Conservation (phyloP, 2,113 vertebrate species). For the Pterophyllum scalare region DNA sequence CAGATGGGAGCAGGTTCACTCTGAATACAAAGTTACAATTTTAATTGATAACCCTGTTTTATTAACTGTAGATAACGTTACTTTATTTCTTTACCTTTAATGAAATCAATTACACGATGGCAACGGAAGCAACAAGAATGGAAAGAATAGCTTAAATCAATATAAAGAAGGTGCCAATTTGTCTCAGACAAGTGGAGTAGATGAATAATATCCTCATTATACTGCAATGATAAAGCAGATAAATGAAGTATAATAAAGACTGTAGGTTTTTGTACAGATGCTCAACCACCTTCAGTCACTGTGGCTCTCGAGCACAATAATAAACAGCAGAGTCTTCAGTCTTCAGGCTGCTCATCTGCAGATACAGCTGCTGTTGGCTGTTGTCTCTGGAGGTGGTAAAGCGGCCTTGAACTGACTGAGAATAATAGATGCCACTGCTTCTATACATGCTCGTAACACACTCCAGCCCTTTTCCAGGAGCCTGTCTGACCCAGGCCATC, state of each 20-base stretch:
- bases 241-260: neutral
- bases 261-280: neutral
- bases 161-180: neutral
- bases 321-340: too few relatives aligned
- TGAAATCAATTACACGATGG: neutral
- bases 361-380: too few relatives aligned
- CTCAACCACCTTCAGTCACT: too few relatives aligned
- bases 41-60: fast-evolving
- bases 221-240: neutral
- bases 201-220: too few relatives aligned
- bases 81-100: neutral
- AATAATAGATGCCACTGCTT: neutral
- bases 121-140: neutral
- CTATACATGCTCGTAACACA: neutral
- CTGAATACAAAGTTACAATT: neutral
- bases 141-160: neutral
- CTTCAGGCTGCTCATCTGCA: too few relatives aligned
- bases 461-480: neutral
- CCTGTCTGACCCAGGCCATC: neutral
- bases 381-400: too few relatives aligned
- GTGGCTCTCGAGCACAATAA: too few relatives aligned
- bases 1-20: too few relatives aligned
- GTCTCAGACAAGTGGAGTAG: too few relatives aligned
- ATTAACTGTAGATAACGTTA: neutral
- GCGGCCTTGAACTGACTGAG: neutral